Conservation (phyloP, 2,888 invertebrate species). For the Meiosimyza decipiens region DNA sequence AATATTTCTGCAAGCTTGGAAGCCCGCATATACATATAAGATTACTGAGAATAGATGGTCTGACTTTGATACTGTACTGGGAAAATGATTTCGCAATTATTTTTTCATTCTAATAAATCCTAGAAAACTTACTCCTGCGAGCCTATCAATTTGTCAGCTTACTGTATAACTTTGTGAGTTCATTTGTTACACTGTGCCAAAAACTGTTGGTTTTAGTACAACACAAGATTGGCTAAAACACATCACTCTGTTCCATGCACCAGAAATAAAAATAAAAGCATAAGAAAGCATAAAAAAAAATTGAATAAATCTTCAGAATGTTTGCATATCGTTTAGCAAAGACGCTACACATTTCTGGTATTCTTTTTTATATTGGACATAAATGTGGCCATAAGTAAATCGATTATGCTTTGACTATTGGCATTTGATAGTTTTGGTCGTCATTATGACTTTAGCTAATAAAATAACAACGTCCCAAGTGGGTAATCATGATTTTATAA, state of each 20-base stretch:
- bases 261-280: neutral
- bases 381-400: too few species aligned
- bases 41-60: too few species aligned
- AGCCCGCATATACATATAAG: too few species aligned
- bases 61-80: too few species aligned
- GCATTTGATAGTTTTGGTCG: constrained; percentile 14
- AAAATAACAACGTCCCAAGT: neutral
- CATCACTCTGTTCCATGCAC: neutral
- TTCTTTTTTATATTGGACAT: too few species aligned
- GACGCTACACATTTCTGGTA: too few species aligned
- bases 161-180: neutral
- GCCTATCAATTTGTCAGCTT: too few species aligned
- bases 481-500: neutral
- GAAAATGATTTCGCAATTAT: too few species aligned
- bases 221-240: constrained; percentile 5
- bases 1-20: too few species aligned
- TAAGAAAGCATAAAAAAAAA: neutral
- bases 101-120: too few species aligned
- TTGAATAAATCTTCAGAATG: neutral
- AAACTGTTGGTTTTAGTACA: constrained; percentile 11
- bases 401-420: neutral
- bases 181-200: neutral
- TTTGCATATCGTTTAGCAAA: neutral
- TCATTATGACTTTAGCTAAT: constrained; percentile 1
- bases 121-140: too few species aligned